Percentiles rank a stretch among this genome's conserved stretches.
These are phyloP conservation scores for Brachyistius frenatus DNA, from an alignment of 2,113 vertebrate genomes.

Conservation along the genomic window DNA sequence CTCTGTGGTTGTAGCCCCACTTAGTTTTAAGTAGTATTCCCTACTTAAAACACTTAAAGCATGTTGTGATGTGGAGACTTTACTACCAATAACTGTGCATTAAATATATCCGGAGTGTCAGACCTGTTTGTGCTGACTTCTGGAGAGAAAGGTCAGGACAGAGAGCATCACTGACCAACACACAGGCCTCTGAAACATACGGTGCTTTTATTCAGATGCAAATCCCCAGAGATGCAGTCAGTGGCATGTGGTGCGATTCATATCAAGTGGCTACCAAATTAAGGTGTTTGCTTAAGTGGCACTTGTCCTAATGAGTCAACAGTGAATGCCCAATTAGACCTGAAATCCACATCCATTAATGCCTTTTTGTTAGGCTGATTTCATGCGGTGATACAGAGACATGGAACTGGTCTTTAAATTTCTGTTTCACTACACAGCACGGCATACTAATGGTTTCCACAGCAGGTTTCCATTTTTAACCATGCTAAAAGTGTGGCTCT, in stretches of 20 bases:
- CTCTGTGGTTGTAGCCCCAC: slow-evolving; percentile 3
- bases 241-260: slow-evolving; percentile 45
- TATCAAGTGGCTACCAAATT: slow-evolving; percentile 47
- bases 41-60: not conserved
- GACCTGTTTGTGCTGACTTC: not conserved
- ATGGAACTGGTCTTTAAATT: not conserved
- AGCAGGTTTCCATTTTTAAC: not conserved
- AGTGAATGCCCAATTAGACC: slow-evolving; percentile 45
- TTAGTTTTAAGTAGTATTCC: slow-evolving; percentile 10
- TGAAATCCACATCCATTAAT: slow-evolving; percentile 24
- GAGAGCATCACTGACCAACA: not conserved
- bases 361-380: slow-evolving; percentile 32
- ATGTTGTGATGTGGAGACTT: not conserved
- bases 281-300: slow-evolving; percentile 54
- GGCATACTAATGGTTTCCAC: not conserved
- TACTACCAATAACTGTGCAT: slow-evolving; percentile 5
- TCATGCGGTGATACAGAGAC: not conserved
- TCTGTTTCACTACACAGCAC: not conserved
- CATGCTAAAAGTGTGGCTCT: not conserved
- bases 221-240: slow-evolving; percentile 29
- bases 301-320: slow-evolving; percentile 56
- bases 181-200: slow-evolving; percentile 4
- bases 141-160: slow-evolving; percentile 8
- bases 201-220: slow-evolving; percentile 33
- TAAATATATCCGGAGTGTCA: not conserved